A percentile compares a stretch with the other conserved stretches of the same genome.
These are phyloP conservation scores for Megaustenia siamemsis DNA, from an alignment of 2,888 invertebrate species.

Conservation along the genomic window DNA sequence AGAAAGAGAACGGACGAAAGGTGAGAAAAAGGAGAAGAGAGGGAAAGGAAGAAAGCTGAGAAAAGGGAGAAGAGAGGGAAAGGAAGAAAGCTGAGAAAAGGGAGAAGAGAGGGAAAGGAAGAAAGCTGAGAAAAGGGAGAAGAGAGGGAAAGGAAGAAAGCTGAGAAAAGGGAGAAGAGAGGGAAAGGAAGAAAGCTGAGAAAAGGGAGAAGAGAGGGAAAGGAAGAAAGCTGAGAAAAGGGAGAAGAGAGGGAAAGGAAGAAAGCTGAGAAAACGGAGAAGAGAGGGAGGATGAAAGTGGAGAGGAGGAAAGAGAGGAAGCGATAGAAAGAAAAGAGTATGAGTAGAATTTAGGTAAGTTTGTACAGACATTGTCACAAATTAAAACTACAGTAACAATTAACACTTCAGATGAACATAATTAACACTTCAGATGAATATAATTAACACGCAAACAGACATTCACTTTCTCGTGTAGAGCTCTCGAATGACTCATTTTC, in stretches of 20 bases:
- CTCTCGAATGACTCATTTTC: too few species aligned
- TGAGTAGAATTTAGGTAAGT: too few species aligned
- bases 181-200: neutral
- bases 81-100: neutral
- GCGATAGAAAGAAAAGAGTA: neutral
- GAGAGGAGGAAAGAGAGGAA: neutral
- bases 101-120: neutral
- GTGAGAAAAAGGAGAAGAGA: conserved; percentile 35
- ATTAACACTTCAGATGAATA: too few species aligned
- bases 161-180: neutral
- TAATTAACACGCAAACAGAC: too few species aligned
- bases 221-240: neutral
- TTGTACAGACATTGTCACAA: too few species aligned
- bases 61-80: conserved; percentile 10
- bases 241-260: neutral
- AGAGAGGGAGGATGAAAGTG: neutral
- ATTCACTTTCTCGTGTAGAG: too few species aligned
- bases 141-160: neutral
- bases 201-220: neutral
- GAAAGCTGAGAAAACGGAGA: too few species aligned
- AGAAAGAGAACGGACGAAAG: too few species aligned
- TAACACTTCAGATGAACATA: too few species aligned
- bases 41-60: conserved; percentile 20
- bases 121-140: neutral
- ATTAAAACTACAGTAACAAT: too few species aligned